These are phyloP conservation scores for Dendrolimus pini DNA, from an alignment of 2,888 invertebrate genomes.

Conservation along the genomic window DNA sequence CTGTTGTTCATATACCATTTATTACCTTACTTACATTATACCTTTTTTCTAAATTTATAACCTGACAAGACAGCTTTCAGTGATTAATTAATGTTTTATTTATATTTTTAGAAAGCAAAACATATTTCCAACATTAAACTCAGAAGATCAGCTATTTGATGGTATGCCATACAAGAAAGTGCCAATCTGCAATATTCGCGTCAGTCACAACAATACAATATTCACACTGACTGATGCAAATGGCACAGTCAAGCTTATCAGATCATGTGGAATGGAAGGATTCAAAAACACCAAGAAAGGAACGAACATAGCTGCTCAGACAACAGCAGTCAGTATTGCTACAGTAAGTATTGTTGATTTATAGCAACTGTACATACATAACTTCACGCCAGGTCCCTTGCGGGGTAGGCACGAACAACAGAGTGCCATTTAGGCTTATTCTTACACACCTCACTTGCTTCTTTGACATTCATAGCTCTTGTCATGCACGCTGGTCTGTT, in stretches of 20 bases:
- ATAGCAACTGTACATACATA: not conserved
- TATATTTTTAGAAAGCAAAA: constrained; percentile 77
- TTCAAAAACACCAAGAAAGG: constrained; percentile 97
- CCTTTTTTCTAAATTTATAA: no score
- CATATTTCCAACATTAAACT: constrained; percentile 84
- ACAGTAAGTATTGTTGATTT: constrained; percentile 71
- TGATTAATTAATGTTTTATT: no score
- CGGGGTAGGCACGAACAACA: no score
- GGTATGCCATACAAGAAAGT: constrained; percentile 87
- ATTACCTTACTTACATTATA: no score
- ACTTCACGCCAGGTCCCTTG: no score
- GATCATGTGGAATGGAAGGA: constrained; percentile 93
- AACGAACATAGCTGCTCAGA: constrained; percentile 97
- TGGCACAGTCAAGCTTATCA: constrained; percentile 79
- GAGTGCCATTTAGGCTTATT: no score
- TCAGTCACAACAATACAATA: constrained; percentile 93
- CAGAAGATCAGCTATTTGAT: constrained; percentile 83
- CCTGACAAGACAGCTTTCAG: no score
- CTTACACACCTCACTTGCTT: no score
- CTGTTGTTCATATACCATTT: no score
- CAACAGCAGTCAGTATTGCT: constrained; percentile 89
- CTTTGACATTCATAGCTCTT: no score
- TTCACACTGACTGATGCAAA: constrained; percentile 83
- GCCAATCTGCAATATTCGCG: constrained; percentile 89
- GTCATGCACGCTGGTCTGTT: no score